Evolutionary conservation across 2,888 invertebrate species (phyloP).

Genomic region (Ormyrus thymus): DNA sequence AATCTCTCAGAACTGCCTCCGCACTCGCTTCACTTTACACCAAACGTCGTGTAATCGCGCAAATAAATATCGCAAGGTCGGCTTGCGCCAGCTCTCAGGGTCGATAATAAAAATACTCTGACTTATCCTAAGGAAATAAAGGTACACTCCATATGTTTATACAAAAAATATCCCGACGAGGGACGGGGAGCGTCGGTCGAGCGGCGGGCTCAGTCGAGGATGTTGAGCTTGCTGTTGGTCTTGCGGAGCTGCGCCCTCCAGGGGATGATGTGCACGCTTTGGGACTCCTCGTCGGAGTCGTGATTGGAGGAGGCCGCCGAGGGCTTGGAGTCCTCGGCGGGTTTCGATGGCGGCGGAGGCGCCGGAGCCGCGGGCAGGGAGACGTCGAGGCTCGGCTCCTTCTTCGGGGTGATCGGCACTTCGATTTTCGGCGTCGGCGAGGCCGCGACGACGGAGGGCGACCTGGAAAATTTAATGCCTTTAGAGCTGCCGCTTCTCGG

Average conservation of each 20-base stretch:
- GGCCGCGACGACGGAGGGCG: constrained; percentile 44
- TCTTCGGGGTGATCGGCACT: constrained; percentile 59
- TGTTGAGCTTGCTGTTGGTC: constrained; percentile 91
- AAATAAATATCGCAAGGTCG: constrained; percentile 27
- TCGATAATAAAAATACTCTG: constrained; percentile 23
- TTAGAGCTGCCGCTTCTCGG: too few relatives aligned
- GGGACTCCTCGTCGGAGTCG: constrained; percentile 76
- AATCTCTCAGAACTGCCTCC: constrained; percentile 6
- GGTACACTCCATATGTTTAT: constrained; percentile 30
- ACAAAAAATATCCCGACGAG: constrained; percentile 24
- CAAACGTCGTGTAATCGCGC: constrained; percentile 41
- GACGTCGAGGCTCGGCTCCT: constrained; percentile 59
- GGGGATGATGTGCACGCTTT: constrained; percentile 85
- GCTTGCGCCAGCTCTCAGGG: constrained; percentile 14
- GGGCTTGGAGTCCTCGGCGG: constrained; percentile 44
- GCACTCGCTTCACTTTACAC: constrained; percentile 16
- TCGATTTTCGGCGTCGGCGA: constrained; percentile 60
- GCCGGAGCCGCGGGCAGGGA: constrained; percentile 26
- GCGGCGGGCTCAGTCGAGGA: constrained; percentile 79
- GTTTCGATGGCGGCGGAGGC: constrained; percentile 60
- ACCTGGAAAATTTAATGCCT: constrained; percentile 44
- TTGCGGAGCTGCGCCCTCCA: constrained; percentile 93
- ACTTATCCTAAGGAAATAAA: neutral
- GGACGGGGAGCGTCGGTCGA: neutral
- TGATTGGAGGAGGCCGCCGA: neutral